Evolutionary conservation across 2,888 invertebrate genomes (phyloP).

Genomic region (Dicycla oo): DNA sequence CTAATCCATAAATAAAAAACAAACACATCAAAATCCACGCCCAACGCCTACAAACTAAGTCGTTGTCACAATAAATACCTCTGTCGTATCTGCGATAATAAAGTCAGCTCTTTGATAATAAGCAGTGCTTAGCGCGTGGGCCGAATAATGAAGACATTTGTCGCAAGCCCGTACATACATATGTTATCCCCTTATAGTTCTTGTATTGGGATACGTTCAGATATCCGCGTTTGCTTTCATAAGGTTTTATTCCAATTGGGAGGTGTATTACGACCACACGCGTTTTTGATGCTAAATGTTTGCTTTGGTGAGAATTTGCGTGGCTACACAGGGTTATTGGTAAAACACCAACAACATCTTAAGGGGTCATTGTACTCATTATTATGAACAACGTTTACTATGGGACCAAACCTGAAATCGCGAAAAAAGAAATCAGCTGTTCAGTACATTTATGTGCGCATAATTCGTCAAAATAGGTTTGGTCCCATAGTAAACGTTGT

Average conservation of each 20-base stretch:
- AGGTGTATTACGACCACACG: constrained; percentile 45
- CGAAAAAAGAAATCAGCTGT: no score
- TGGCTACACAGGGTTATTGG: no score
- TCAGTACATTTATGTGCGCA: no score
- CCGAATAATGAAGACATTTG: constrained; percentile 86
- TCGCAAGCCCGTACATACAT: constrained; percentile 69
- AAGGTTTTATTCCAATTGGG: constrained; percentile 41
- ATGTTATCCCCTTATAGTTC: constrained; percentile 68
- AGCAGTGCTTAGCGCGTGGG: constrained; percentile 76
- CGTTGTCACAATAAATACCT: constrained; percentile 59
- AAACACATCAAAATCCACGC: constrained; percentile 42
- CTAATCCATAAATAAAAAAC: constrained; percentile 30
- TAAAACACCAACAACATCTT: no score
- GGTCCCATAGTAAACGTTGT: no score
- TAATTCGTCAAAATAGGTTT: no score
- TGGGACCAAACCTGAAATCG: no score
- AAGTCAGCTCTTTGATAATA: constrained; percentile 65
- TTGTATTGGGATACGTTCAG: constrained; percentile 35
- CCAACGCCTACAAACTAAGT: constrained; percentile 53
- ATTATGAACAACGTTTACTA: no score
- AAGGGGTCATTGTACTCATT: no score
- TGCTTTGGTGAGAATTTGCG: constrained; percentile 7
- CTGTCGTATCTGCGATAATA: constrained; percentile 65
- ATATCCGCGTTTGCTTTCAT: constrained; percentile 30
- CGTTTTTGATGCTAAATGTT: constrained; percentile 26